Base-by-base conservation (phyloP, 2,113 vertebrate genomes). In the Lepisosteus osseus region DNA sequence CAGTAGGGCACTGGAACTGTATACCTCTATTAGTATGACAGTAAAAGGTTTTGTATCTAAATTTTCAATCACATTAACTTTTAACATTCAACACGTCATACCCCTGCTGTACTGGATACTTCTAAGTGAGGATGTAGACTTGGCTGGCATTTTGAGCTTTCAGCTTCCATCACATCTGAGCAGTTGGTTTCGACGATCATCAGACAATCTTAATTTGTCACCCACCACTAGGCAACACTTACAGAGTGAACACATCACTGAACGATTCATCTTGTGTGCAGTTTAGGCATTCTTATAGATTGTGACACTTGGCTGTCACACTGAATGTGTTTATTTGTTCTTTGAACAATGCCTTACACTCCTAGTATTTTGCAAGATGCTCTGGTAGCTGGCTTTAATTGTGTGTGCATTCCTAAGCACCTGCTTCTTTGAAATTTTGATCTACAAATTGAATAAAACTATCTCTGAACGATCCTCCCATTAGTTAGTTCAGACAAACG, bases 251-350 rank as follows among this genome's bases (percentile, higher is more conserved):
- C 84, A 84, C 77, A 84, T 89, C 86, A 76, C 71, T 75, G 11
- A 41, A 72, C 73, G 67, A 78, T 87, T 86, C 79, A 86, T 85
- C 82, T 71, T 71, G 65, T 74, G 76, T 82, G 76, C 65, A 75
- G 68, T 77, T 43, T 40, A 44, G 61, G 65, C 77, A 72, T 76
- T 84, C 74, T 67, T 77, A 73, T 64, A 57, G 75, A 77, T 59
- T 59, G 11, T 79, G 83, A 77, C 67, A 83, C 76, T 80, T 79
- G 74, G 81, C 68, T 89, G 89, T 87, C 85, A 85, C 86, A 84
- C 85, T 84, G 68, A 86, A 87, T 85, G 72, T 84, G 84, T 86
- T 87, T 89, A 87, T 89, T 83, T 86, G 84, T 86, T 77, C 79
- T 79, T 5, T 13, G 57, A 59, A n/a, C 9, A 59, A 59, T n/a